Conservation (phyloP, 2,113 vertebrate species). For the Zosterops hypoxanthus region DNA sequence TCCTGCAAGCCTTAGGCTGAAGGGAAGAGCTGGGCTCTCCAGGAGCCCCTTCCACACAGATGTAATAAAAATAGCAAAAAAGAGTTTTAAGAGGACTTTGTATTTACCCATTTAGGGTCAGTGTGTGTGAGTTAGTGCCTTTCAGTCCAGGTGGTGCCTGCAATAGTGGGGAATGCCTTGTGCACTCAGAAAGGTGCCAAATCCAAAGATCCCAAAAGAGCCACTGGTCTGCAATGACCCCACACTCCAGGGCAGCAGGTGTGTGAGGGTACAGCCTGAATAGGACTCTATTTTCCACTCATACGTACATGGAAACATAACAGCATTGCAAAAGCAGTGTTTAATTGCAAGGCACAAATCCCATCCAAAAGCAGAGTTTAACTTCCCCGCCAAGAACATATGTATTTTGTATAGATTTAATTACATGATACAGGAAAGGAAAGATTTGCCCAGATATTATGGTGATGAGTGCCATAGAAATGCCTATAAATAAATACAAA, state of each 20-base stretch:
- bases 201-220: not conserved
- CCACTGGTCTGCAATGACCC: not conserved
- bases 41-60: not conserved
- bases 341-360: constrained; percentile 60
- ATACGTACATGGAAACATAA: not conserved
- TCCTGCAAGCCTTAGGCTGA: not conserved
- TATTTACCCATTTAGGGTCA: not conserved
- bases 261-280: not conserved
- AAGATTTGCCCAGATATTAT: not conserved
- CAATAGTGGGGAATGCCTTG: not conserved
- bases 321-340: constrained; percentile 22
- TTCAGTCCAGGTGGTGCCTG: not conserved
- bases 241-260: not conserved
- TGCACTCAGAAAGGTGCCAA: not conserved
- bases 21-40: not conserved
- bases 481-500: constrained; percentile 32
- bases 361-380: constrained; percentile 48
- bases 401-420: constrained; percentile 68
- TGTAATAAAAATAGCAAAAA: not conserved
- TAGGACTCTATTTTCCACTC: not conserved
- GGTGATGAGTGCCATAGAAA: constrained; percentile 22
- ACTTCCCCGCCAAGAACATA: constrained; percentile 50
- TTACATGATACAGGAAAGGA: constrained; percentile 34
- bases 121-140: not conserved
- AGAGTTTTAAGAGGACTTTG: too few species aligned